Conservation (phyloP, 64 coral and sea anemone genomes). For the Pocillopora verrucosa region DNA sequence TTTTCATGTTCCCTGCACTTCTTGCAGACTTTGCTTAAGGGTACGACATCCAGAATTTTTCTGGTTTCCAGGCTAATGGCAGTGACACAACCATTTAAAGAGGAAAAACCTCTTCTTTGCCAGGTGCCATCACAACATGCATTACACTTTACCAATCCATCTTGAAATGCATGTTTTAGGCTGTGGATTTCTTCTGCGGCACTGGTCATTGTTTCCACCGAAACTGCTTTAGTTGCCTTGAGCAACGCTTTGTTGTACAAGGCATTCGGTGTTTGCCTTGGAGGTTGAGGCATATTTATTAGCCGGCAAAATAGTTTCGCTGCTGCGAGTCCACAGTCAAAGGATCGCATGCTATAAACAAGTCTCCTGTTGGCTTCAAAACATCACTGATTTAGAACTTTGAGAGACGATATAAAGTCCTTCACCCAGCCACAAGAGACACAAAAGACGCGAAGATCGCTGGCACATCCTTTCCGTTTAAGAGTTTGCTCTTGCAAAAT, state of each 20-base stretch:
- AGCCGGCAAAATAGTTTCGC: conserved; percentile 42
- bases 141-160: conserved; percentile 34
- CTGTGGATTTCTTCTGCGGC: conserved; percentile 48
- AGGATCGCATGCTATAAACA: conserved; percentile 44
- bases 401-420: not conserved
- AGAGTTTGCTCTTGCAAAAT: conserved; percentile 27
- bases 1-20: conserved; percentile 29
- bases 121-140: conserved; percentile 66
- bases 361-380: conserved; percentile 57
- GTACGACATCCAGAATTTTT: conserved; percentile 54
- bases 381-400: not conserved
- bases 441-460: conserved; percentile 31
- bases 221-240: conserved; percentile 32
- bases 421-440: conserved; percentile 34
- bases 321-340: conserved; percentile 33
- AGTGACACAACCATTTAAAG: conserved; percentile 69
- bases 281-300: conserved; percentile 59
- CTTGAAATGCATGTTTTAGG: not conserved
- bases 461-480: conserved; percentile 47
- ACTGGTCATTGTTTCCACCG: conserved; percentile 18
- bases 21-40: conserved; percentile 46
- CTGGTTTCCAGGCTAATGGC: conserved; percentile 53
- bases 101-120: conserved; percentile 66
- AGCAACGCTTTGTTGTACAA: conserved; percentile 28
- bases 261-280: conserved; percentile 1